These are phyloP conservation scores for Catocala nupta DNA, from an alignment of 2,888 invertebrate species.

Conservation along the genomic window DNA sequence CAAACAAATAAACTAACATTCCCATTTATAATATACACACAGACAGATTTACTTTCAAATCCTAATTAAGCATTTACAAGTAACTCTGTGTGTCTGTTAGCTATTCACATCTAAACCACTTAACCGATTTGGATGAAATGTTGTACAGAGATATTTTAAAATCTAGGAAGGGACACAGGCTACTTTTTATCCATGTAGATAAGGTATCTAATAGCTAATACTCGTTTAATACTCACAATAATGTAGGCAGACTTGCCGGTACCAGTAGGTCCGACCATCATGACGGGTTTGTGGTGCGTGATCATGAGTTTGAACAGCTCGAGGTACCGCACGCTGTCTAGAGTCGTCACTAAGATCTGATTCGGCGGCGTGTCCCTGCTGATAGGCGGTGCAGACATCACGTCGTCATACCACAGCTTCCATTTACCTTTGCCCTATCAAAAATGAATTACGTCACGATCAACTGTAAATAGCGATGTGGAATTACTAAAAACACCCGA, in stretches of 20 bases:
- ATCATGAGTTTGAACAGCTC: conserved; percentile 93
- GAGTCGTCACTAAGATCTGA: conserved; percentile 97
- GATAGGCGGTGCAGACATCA: conserved; percentile 91
- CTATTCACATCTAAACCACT: no score
- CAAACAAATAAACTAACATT: no score
- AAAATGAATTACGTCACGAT: conserved; percentile 1
- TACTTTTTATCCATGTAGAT: no score
- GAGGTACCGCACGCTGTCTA: conserved; percentile 95
- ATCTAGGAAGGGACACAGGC: no score
- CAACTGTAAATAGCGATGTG: no score
- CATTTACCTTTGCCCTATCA: conserved; percentile 95
- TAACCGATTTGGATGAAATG: no score
- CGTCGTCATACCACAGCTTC: conserved; percentile 96
- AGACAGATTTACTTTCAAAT: no score
- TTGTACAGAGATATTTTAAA: no score
- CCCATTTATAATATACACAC: no score
- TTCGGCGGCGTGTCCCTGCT: conserved; percentile 96
- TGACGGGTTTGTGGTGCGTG: conserved; percentile 92
- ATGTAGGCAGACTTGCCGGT: conserved; percentile 98
- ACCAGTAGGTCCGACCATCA: conserved; percentile 97
- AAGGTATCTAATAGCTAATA: not conserved
- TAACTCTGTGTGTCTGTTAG: no score
- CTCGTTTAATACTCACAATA: conserved; percentile 81
- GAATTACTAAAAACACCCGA: no score
- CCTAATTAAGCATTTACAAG: no score